phyloP scores from a whole-genome alignment of 2,888 invertebrate species.

The Conomelus anceps region DNA sequence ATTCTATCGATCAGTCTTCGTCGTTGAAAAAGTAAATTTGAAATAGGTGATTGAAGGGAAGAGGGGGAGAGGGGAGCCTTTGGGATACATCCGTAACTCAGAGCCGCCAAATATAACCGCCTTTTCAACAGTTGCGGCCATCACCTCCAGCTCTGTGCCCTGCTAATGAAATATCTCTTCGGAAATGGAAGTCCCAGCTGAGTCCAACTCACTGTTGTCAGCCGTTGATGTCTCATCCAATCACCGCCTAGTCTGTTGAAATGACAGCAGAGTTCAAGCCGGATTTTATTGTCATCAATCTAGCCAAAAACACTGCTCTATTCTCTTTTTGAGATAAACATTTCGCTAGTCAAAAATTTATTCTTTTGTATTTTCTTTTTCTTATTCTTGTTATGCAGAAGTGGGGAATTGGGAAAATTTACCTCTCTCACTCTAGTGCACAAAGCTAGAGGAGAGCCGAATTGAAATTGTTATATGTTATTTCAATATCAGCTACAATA shows the following conservation, averaged over 20 bases:
- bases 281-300: not conserved
- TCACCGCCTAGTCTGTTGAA: not conserved
- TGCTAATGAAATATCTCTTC: not conserved
- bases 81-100: not conserved
- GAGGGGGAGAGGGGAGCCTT: not conserved
- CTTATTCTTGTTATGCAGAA: too few relatives aligned
- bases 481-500: too few relatives aligned
- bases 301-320: not conserved
- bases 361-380: too few relatives aligned
- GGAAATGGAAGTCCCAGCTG: not conserved
- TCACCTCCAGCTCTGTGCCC: not conserved
- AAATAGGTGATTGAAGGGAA: not conserved
- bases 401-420: too few relatives aligned
- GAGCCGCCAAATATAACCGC: not conserved
- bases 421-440: too few relatives aligned
- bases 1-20: conserved; percentile 1
- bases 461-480: too few relatives aligned
- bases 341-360: too few relatives aligned
- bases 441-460: too few relatives aligned
- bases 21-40: not conserved
- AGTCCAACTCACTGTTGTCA: not conserved
- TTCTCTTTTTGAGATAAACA: not conserved
- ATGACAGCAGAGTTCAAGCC: not conserved
- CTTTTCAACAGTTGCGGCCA: not conserved
- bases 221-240: not conserved